Percentiles rank a stretch among this genome's conserved stretches.
These are phyloP conservation scores for Phalacrocorax carbo DNA, from an alignment of 2,113 vertebrate genomes.

Conservation along the genomic window DNA sequence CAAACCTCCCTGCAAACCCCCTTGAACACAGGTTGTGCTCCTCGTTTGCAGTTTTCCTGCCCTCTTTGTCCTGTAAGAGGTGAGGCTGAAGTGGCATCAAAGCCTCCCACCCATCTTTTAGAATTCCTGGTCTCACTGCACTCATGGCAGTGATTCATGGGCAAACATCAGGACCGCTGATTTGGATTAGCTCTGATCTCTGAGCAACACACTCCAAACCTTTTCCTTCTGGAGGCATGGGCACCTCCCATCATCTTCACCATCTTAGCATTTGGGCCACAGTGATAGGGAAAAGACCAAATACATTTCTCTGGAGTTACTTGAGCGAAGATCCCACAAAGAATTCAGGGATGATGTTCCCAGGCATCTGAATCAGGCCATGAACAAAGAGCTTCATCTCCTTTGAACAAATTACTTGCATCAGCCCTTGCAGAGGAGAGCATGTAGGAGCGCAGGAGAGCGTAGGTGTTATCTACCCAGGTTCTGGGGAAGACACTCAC, in stretches of 20 bases:
- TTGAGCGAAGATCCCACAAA: accelerated
- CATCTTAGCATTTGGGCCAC: background rate
- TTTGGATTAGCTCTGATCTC: background rate
- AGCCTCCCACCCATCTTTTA: background rate
- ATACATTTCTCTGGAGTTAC: background rate
- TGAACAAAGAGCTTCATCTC: background rate
- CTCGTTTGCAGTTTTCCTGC: background rate
- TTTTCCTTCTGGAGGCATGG: background rate
- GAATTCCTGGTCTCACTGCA: background rate
- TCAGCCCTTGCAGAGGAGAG: constrained; percentile 21
- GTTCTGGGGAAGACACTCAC: constrained; percentile 51
- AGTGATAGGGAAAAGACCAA: background rate
- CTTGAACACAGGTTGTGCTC: background rate
- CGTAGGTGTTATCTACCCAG: constrained; percentile 31
- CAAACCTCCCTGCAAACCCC: background rate
- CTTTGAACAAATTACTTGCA: constrained; percentile 6
- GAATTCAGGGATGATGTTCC: background rate
- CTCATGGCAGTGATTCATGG: background rate
- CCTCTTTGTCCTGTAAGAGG: background rate
- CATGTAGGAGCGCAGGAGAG: background rate
- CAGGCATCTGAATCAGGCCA: background rate
- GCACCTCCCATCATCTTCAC: background rate
- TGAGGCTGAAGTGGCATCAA: background rate
- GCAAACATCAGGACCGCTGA: background rate
- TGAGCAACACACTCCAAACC: background rate